phyloP scores from a whole-genome alignment of 2,113 vertebrate species.

The Crypturellus undulatus region DNA sequence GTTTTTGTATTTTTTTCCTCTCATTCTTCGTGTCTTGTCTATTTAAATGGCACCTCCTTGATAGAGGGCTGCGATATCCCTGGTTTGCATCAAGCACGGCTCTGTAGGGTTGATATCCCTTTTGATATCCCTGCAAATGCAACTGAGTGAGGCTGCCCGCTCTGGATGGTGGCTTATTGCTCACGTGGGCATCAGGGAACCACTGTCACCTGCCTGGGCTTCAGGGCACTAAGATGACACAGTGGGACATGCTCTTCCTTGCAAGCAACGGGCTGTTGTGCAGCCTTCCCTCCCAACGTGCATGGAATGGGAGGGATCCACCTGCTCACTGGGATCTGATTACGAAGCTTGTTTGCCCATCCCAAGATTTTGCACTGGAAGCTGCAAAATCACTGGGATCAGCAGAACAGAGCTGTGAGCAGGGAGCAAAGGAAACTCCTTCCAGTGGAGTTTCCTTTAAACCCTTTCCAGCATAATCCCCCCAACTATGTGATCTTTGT shows the following conservation, averaged over 20 bases:
- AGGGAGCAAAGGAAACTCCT: too few relatives aligned
- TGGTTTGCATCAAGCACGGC: background rate
- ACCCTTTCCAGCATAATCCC: constrained; percentile 25
- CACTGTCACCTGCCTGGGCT: background rate
- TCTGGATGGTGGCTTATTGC: background rate
- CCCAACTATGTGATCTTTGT: constrained; percentile 37
- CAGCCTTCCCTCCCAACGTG: background rate
- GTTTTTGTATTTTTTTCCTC: background rate
- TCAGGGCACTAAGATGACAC: background rate
- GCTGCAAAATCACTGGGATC: background rate
- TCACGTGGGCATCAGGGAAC: background rate
- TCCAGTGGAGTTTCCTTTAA: constrained; percentile 12
- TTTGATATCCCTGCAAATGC: background rate
- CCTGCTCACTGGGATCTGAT: background rate
- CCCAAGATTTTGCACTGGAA: background rate
- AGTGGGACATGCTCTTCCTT: background rate
- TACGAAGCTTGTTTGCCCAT: background rate
- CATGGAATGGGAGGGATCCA: background rate
- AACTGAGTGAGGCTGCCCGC: background rate
- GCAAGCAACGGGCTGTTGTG: background rate
- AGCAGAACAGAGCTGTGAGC: background rate
- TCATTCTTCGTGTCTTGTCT: background rate
- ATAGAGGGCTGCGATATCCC: background rate
- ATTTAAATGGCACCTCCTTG: background rate
- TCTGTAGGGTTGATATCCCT: background rate